phyloP scores from a whole-genome alignment of 53 echinoderm and acorn worm species.

The Temnopleurus reevesii region DNA sequence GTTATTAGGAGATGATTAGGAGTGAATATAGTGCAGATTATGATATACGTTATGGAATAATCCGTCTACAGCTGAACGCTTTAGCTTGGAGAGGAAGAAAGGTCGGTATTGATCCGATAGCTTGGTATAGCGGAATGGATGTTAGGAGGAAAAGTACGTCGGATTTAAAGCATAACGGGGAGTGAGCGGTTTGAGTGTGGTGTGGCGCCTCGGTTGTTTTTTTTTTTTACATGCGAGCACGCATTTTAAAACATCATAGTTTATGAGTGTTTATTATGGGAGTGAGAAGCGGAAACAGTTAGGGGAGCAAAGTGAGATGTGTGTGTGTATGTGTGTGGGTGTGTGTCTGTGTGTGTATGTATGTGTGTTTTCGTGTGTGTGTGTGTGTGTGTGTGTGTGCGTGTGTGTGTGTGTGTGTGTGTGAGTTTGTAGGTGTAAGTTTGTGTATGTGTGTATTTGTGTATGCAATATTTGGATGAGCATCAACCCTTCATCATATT shows the following conservation, averaged over 20 bases:
- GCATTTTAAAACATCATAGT: not conserved
- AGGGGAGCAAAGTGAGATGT: too few relatives aligned
- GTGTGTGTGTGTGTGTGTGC: too few relatives aligned
- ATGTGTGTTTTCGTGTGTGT: too few relatives aligned
- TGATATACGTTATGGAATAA: not conserved
- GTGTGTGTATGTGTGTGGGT: too few relatives aligned
- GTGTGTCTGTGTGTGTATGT: too few relatives aligned
- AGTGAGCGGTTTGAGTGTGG: not conserved
- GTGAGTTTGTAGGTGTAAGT: too few relatives aligned
- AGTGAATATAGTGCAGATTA: not conserved
- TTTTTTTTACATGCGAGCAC: not conserved
- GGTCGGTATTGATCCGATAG: not conserved
- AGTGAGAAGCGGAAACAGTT: not conserved
- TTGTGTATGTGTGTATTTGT: too few relatives aligned
- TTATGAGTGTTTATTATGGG: not conserved
- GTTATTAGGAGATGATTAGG: too few relatives aligned
- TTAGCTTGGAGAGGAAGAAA: not conserved
- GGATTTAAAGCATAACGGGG: not conserved
- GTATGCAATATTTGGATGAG: too few relatives aligned
- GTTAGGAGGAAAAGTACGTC: not conserved
- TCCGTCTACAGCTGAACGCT: not conserved
- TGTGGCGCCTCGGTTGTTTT: not conserved
- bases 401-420: too few relatives aligned
- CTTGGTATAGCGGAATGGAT: not conserved
- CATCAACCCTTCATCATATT: too few relatives aligned